phyloP scores from a whole-genome alignment of 1,140 invertebrate genomes.

The Trichoplusia ni region DNA sequence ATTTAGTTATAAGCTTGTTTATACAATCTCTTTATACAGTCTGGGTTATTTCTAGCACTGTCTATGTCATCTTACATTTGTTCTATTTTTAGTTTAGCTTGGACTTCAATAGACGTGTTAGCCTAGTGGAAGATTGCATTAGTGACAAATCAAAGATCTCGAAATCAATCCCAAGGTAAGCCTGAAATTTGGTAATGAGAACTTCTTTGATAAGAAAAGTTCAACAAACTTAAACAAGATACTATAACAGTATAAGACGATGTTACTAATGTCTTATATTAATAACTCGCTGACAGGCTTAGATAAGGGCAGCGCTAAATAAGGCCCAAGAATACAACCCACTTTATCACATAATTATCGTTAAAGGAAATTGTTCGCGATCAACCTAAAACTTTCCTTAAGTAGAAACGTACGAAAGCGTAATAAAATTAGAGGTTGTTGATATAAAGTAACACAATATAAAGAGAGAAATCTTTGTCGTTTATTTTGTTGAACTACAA shows the following conservation, averaged over 20 bases:
- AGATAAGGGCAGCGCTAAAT: constrained; percentile 38
- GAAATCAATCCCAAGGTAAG: no score
- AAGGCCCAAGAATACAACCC: constrained; percentile 26
- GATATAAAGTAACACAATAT: not conserved
- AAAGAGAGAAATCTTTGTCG: no score
- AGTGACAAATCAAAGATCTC: no score
- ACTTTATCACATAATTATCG: constrained; percentile 34
- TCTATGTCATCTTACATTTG: no score
- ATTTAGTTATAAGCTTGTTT: no score
- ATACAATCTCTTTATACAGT: no score
- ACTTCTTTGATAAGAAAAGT: constrained; percentile 1
- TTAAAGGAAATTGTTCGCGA: constrained; percentile 26
- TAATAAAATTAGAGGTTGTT: constrained; percentile 17
- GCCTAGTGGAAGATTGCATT: no score
- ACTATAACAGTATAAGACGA: not conserved
- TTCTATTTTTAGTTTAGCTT: no score
- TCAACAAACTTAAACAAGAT: constrained; percentile 8
- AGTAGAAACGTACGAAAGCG: not conserved
- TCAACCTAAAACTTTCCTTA: constrained; percentile 19
- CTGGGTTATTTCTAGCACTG: no score
- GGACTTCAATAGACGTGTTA: no score
- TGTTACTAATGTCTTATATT: constrained; percentile 30
- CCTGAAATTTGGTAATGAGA: no score
- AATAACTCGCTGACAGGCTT: constrained; percentile 37
- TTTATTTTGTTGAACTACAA: no score